Evolutionary conservation across 1,140 invertebrate genomes (phyloP), one percentile per base, ranked within the genome.

Genomic region (Ips typographus): DNA sequence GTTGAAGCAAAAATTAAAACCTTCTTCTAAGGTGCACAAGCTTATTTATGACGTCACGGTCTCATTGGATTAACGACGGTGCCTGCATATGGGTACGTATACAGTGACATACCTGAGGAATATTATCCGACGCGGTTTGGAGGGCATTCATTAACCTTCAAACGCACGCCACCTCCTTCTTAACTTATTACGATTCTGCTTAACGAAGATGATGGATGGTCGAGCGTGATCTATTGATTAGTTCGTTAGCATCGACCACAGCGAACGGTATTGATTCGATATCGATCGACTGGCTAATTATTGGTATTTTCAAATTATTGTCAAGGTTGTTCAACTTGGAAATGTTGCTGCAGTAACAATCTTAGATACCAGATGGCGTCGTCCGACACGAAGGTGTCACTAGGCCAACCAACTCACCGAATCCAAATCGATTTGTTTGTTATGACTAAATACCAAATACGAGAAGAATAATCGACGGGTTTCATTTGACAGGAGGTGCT

Each of bases 181-280:
- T 75, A 76, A 75, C 70, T 76, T 78, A 79, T 78, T 79, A 79
- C 78, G 78, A 77, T 77, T 79, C 78, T 77, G 77, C 74, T 79
- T 77, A 77, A 74, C 71, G 66, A 69, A 72, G 73, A 79, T 79
- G 78, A 79, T 79, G 74, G 78, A 79, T 79, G 78, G 77, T 79
- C 74, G 73, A 69, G 73, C 76, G 78, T 79, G 78, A 79, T 79
- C 78, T 79, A 79, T 79, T 79, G 78, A 79, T 79, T 79, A 78
- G 75, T 76, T 79, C 78, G 78, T 79, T 79, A 79, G 75, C 74
- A 71, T 61, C 63, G 66, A 66, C 71, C 71, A 70, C 76, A 77
- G 71, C 55, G 52, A 74, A 60, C 67, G 75, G 75, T 8, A 55
- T 38, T 36, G 36, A 55, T n/a, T 55, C 52, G 52, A 55, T 55